Conservation (phyloP, 2,797 vertebrate genomes). For the Natrix natrix region DNA sequence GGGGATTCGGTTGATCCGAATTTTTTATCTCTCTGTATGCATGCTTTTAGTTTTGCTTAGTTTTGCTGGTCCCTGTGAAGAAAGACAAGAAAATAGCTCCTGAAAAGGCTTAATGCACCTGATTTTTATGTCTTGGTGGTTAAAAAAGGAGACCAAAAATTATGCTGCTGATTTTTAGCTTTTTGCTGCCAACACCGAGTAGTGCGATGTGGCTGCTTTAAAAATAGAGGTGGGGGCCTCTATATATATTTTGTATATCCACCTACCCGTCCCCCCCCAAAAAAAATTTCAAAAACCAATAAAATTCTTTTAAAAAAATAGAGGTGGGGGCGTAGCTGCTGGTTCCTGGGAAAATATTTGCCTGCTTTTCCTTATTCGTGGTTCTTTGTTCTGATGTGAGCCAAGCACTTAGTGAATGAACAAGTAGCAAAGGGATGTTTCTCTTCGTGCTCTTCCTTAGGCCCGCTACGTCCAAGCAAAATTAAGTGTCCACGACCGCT, state of each 20-base stretch:
- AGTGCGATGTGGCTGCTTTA: neutral
- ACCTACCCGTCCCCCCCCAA: too few relatives aligned
- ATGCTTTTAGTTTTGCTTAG: neutral
- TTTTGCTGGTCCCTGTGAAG: neutral
- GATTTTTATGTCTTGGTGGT: neutral
- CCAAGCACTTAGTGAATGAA: neutral
- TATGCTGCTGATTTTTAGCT: neutral
- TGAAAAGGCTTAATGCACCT: neutral
- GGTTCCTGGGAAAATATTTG: neutral
- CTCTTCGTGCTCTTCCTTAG: constrained; percentile 66
- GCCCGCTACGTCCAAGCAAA: constrained; percentile 94
- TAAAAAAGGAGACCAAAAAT: neutral
- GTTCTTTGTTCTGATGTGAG: neutral
- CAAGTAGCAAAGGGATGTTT: rapidly evolving
- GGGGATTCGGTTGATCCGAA: neutral
- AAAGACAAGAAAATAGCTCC: neutral
- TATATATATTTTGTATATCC: too few relatives aligned
- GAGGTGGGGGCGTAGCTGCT: neutral
- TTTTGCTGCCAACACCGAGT: neutral
- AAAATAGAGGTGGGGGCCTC: neutral
- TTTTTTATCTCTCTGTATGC: neutral
- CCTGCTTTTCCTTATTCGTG: neutral
- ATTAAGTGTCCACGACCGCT: constrained; percentile 95
- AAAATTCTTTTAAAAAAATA: neutral
- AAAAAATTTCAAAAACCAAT: too few relatives aligned